Conservation (phyloP, 2,888 invertebrate genomes). For the Drosophila percnosoma region DNA sequence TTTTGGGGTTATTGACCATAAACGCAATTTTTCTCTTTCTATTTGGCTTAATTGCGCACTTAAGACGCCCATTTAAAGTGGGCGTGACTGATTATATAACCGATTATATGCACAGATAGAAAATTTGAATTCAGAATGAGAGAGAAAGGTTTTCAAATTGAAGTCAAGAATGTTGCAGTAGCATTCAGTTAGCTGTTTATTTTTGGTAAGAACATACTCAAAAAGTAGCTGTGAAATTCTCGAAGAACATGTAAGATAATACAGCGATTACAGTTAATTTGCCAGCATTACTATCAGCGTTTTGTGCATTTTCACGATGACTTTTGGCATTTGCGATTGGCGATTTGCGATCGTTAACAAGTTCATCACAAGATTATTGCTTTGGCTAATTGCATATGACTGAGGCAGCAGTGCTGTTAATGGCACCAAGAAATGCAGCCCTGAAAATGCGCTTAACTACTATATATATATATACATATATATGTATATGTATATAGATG, state of each 20-base stretch:
- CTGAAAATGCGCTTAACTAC: slow-evolving; percentile 44
- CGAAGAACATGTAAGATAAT: background rate
- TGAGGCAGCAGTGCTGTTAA: slow-evolving; percentile 46
- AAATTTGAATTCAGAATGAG: background rate
- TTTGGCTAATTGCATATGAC: slow-evolving; percentile 45
- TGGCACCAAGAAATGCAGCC: slow-evolving; percentile 50
- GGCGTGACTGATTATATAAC: slow-evolving; percentile 34
- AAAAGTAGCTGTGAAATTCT: background rate
- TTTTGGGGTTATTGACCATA: slow-evolving; percentile 80
- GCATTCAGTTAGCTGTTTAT: background rate
- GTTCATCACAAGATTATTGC: slow-evolving; percentile 37
- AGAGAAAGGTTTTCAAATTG: background rate
- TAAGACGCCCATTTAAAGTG: background rate
- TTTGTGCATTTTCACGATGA: slow-evolving; percentile 46
- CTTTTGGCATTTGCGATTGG: slow-evolving; percentile 38
- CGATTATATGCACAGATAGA: background rate
- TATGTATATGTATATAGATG: slow-evolving; percentile 10
- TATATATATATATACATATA: background rate
- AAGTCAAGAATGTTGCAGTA: background rate
- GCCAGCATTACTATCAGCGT: background rate
- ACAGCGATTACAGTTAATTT: background rate
- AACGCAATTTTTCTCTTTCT: slow-evolving; percentile 53
- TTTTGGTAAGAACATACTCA: background rate
- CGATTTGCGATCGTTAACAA: slow-evolving; percentile 24
- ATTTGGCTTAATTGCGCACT: slow-evolving; percentile 37